Evolutionary conservation across 2,113 vertebrate species (phyloP).

Genomic region (Archocentrus centrarchus): DNA sequence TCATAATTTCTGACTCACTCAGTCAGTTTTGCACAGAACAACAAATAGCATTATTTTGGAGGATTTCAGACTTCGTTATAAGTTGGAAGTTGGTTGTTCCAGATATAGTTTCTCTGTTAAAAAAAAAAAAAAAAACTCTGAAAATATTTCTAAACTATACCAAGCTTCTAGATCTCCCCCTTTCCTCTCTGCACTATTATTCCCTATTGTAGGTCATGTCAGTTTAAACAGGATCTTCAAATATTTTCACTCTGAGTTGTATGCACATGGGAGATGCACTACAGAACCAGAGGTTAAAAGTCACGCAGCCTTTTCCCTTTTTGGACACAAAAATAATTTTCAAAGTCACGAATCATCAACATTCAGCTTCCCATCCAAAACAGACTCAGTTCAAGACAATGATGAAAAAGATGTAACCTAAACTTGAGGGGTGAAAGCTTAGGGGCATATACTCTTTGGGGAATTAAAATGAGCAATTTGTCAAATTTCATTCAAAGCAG

Average conservation of each 20-base stretch:
- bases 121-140: neutral
- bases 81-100: neutral
- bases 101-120: neutral
- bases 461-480: slow-evolving; percentile 74
- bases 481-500: slow-evolving; percentile 70
- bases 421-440: slow-evolving; percentile 51
- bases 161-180: slow-evolving; percentile 8
- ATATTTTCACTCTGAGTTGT: slow-evolving; percentile 69
- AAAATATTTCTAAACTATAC: slow-evolving; percentile 33
- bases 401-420: slow-evolving; percentile 63
- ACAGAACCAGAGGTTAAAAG: slow-evolving; percentile 62
- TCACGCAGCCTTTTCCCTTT: slow-evolving; percentile 56
- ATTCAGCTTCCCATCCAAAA: slow-evolving; percentile 55
- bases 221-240: slow-evolving; percentile 60
- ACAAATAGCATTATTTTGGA: neutral
- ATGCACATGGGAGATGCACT: slow-evolving; percentile 64
- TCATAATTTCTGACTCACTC: neutral
- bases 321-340: slow-evolving; percentile 58
- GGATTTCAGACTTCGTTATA: neutral
- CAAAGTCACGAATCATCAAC: slow-evolving; percentile 64
- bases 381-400: slow-evolving; percentile 32
- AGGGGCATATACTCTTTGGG: slow-evolving; percentile 52
- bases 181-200: slow-evolving; percentile 22
- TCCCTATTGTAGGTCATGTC: slow-evolving; percentile 62
- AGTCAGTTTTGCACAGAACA: neutral